Conservation (phyloP, 2,797 vertebrate genomes). For the Liasis olivaceus region DNA sequence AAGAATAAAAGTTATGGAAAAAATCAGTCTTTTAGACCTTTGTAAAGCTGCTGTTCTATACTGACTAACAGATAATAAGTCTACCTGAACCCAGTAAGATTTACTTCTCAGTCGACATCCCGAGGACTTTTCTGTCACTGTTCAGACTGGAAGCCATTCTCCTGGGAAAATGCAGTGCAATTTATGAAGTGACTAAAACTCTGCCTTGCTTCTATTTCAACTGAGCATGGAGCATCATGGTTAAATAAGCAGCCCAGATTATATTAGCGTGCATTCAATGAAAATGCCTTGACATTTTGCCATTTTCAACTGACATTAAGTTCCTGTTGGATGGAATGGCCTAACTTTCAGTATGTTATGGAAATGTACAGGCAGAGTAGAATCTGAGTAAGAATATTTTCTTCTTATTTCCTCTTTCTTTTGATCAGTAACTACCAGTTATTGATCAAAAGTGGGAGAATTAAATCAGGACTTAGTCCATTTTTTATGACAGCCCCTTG, state of each 20-base stretch:
- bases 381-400: neutral
- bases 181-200: neutral
- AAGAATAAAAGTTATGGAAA: neutral
- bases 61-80: neutral
- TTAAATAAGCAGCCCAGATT: slow-evolving; percentile 22
- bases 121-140: neutral
- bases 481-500: neutral
- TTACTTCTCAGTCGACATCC: neutral
- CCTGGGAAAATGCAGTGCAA: neutral
- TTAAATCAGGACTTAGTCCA: neutral
- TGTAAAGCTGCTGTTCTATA: neutral
- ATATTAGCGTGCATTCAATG: slow-evolving; percentile 21
- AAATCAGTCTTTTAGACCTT: neutral
- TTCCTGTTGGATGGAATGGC: slow-evolving; percentile 16
- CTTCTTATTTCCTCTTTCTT: slow-evolving; percentile 5
- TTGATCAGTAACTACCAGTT: neutral
- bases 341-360: neutral
- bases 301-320: slow-evolving; percentile 38
- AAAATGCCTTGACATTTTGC: slow-evolving; percentile 46
- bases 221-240: slow-evolving; percentile 23
- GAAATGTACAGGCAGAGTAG: slow-evolving; percentile 26
- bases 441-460: neutral
- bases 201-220: neutral
- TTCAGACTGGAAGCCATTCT: neutral
- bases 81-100: neutral